Conservation (phyloP, 2,888 invertebrate species). For the Aspidiotus destructor region DNA sequence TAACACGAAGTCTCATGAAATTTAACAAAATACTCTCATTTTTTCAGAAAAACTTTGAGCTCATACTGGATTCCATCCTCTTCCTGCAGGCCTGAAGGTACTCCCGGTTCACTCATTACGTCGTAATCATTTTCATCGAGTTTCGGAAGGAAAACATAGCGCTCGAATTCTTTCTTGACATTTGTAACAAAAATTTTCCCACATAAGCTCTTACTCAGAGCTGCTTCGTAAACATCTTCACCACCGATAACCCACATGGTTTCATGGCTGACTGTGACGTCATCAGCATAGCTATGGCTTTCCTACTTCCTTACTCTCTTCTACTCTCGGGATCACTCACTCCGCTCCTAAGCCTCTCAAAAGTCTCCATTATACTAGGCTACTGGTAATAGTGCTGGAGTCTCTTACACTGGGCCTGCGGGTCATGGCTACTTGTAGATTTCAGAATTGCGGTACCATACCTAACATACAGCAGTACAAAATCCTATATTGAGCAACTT, state of each 20-base stretch:
- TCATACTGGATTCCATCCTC: slow-evolving; percentile 66
- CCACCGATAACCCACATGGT: slow-evolving; percentile 86
- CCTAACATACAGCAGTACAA: too few species aligned
- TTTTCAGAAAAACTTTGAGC: slow-evolving; percentile 61
- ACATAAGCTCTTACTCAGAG: slow-evolving; percentile 42
- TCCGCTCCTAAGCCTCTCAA: too few species aligned
- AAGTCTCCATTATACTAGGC: too few species aligned
- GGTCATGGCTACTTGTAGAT: too few species aligned
- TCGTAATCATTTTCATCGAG: slow-evolving; percentile 51
- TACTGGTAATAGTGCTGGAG: too few species aligned
- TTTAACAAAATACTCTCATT: background rate
- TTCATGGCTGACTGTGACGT: too few species aligned
- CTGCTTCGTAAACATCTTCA: slow-evolving; percentile 61
- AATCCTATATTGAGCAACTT: too few species aligned
- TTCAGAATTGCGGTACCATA: too few species aligned
- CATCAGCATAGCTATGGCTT: too few species aligned
- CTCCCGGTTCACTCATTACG: slow-evolving; percentile 49
- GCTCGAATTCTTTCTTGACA: slow-evolving; percentile 63
- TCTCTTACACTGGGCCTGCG: too few species aligned
- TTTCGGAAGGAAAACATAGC: slow-evolving; percentile 77
- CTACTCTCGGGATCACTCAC: too few species aligned
- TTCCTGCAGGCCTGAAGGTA: slow-evolving; percentile 58
- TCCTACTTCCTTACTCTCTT: too few species aligned
- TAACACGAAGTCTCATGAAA: background rate
- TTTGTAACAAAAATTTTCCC: slow-evolving; percentile 74